Base-by-base conservation (phyloP, 2,888 invertebrate species). In the Hydriomena furcata region DNA sequence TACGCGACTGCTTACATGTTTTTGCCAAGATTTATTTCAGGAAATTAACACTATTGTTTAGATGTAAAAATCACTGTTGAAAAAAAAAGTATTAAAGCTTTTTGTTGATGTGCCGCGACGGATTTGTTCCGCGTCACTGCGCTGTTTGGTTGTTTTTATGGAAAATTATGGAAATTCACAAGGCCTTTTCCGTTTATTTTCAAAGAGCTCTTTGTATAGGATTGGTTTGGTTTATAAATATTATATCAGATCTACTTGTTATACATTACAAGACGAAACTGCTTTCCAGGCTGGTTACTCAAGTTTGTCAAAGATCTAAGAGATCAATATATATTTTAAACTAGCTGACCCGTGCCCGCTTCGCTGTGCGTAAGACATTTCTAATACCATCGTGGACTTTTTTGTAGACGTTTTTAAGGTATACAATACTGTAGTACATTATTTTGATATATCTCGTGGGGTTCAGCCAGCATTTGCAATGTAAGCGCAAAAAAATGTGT, bases 1-100 rank as follows among this genome's bases (percentile, higher is more conserved):
- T 63, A 58, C 55, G 53, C 59, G 60, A 58, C 55, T 59, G 55
- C 60, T 62, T 56, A 61, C 55, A 58, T 60, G 59, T 56, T 58
- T 65, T 57, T 63, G 48, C 30, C 12, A 41, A 48, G 49, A 37
- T 50, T 52, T 48, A 46, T 55, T 51, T 58, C 45, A 55, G 55
- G 53, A 58, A 54, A 60, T 58, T 50, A 58, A 46, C 42, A 36
- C 31, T 30, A 58, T 61, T 61, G 58, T 58, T 55, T 41, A 1
- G 28, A 40, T 45, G 48, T 36, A 24, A 41, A 17, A 47, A 41
- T 49, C 30, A 45, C 8, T 24, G 31, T 20, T 45, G 6, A 23
- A 11, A 1, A 7, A 25, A 40, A 46, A 37, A n/a, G n/a, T n/a
- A n/a, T n/a, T n/a, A n/a, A 50, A 35, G 25, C 44, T 40, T 56